phyloP scores from a whole-genome alignment of 2,888 invertebrate genomes.

The Flexamia atlantica region DNA sequence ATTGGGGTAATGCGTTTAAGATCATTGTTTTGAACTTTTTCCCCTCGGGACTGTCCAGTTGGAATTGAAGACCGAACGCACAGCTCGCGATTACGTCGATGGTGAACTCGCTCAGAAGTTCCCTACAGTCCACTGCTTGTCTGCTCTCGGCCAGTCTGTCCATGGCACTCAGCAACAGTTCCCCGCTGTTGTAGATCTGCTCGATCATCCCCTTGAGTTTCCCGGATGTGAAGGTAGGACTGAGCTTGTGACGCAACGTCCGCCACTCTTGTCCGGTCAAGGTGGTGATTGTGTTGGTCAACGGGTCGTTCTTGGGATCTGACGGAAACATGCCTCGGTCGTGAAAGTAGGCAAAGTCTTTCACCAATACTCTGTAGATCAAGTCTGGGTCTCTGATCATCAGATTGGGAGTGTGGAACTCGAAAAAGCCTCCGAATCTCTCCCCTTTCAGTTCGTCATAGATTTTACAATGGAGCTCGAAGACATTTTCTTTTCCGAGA shows the following conservation, averaged over 20 bases:
- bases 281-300: conserved; percentile 73
- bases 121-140: conserved; percentile 64
- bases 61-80: conserved; percentile 75
- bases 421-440: conserved; percentile 75
- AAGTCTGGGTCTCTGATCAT: conserved; percentile 75
- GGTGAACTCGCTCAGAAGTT: conserved; percentile 73
- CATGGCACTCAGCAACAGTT: conserved; percentile 65
- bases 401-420: conserved; percentile 75
- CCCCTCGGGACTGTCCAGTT: conserved; percentile 72
- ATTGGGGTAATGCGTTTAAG: conserved; percentile 71
- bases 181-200: conserved; percentile 74
- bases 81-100: conserved; percentile 75
- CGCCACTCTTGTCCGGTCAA: conserved; percentile 77
- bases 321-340: conserved; percentile 73
- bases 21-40: conserved; percentile 73
- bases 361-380: conserved; percentile 75
- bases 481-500: conserved; percentile 70
- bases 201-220: conserved; percentile 77
- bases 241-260: conserved; percentile 75
- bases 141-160: neutral
- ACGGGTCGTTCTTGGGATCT: conserved; percentile 70
- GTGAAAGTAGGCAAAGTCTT: conserved; percentile 75
- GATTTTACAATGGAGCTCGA: conserved; percentile 30
- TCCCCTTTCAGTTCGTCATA: conserved; percentile 65
- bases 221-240: conserved; percentile 77